These are phyloP conservation scores for Xenus cinereus DNA, from an alignment of 2,113 vertebrate genomes.

Conservation along the genomic window DNA sequence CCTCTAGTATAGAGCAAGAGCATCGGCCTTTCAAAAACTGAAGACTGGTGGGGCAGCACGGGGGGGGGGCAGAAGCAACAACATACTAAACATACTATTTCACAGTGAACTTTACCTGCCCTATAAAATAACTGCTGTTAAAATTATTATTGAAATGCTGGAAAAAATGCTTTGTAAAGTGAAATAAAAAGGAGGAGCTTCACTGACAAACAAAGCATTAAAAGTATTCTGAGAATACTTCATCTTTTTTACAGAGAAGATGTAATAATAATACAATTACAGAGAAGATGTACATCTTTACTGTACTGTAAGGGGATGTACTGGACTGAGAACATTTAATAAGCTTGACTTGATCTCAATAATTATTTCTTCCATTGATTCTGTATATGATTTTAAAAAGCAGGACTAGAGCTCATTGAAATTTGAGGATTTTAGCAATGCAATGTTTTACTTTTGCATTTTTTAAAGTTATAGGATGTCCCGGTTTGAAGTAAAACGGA, in stretches of 20 bases:
- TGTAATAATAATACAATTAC: background rate
- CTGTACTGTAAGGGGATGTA: background rate
- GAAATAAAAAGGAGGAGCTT: background rate
- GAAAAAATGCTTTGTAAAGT: background rate
- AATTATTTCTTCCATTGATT: background rate
- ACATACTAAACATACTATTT: background rate
- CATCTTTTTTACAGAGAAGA: background rate
- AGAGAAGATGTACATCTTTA: background rate
- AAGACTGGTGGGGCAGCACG: too few species aligned
- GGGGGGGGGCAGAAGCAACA: background rate
- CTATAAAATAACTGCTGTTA: background rate
- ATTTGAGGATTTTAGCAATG: background rate
- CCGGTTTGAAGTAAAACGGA: too few species aligned
- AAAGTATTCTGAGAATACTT: background rate
- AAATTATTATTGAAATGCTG: background rate
- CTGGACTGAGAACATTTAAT: background rate
- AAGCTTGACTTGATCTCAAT: background rate
- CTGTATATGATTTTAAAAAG: background rate
- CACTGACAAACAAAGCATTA: background rate
- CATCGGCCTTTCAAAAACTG: background rate
- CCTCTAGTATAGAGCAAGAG: background rate
- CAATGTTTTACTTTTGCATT: background rate
- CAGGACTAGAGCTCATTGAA: background rate
- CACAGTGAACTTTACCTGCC: background rate
- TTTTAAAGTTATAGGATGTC: background rate